Conservation (phyloP, 2,797 vertebrate species). For the Pteropus rufus region DNA sequence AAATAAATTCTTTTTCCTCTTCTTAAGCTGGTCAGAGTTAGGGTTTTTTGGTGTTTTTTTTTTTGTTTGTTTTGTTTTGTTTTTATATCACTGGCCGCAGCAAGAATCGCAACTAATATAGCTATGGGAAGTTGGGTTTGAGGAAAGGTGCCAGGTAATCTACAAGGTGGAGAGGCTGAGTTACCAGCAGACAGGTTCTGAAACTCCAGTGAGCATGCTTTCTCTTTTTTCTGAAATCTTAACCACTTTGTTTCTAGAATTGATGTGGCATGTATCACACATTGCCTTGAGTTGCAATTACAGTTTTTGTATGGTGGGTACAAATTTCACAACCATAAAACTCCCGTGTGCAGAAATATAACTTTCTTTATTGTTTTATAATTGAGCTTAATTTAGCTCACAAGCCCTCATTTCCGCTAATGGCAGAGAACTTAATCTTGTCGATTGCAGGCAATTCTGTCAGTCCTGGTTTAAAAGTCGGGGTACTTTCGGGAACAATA, state of each 20-base stretch:
- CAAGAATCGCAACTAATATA: conserved; percentile 34
- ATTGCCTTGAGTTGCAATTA: conserved; percentile 6
- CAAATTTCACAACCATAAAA: conserved; percentile 52
- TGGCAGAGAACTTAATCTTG: conserved; percentile 47
- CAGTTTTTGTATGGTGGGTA: not conserved
- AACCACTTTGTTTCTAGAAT: not conserved
- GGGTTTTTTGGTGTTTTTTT: not conserved
- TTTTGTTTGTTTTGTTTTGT: no score
- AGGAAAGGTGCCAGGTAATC: conserved; percentile 44
- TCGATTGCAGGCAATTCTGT: not conserved
- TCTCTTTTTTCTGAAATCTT: not conserved
- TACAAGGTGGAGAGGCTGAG: not conserved
- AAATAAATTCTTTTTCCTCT: not conserved
- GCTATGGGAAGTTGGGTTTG: not conserved
- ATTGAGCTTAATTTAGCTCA: conserved; percentile 65
- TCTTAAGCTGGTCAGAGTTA: conserved; percentile 6
- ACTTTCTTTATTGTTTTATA: conserved; percentile 69
- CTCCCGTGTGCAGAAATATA: conserved; percentile 22
- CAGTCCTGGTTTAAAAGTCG: not conserved
- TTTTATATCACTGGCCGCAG: not conserved
- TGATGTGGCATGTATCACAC: not conserved
- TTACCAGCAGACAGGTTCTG: not conserved
- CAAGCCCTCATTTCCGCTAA: not conserved
- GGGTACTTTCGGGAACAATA: not conserved
- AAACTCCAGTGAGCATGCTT: not conserved